phyloP scores from a whole-genome alignment of 2,113 vertebrate species.

The Nipponia nippon region DNA sequence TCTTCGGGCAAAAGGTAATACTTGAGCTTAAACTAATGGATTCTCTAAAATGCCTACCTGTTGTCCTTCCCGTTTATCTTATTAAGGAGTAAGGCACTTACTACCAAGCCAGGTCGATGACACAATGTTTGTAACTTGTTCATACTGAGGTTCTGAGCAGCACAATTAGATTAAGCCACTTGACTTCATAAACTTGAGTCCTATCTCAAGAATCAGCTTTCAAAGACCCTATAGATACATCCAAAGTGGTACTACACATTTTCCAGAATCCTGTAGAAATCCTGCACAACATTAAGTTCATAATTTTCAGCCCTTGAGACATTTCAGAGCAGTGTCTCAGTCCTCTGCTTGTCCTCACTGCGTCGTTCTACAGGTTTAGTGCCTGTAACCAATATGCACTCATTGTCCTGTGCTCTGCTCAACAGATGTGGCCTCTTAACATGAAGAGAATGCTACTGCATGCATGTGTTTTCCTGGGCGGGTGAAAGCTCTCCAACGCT shows the following conservation, averaged over 20 bases:
- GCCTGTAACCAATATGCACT: not conserved
- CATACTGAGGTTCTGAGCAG: not conserved
- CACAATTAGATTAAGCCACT: not conserved
- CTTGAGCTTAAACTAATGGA: not conserved
- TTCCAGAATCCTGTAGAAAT: not conserved
- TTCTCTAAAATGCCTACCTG: not conserved
- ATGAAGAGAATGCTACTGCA: not conserved
- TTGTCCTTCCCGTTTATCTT: not conserved
- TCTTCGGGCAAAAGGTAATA: not conserved
- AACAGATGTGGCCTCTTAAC: not conserved
- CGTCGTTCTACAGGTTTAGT: not conserved
- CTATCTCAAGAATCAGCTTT: not conserved
- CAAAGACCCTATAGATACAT: not conserved
- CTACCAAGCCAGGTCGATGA: not conserved
- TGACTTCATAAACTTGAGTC: not conserved
- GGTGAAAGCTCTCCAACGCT: not conserved
- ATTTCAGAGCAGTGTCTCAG: not conserved
- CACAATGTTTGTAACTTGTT: not conserved
- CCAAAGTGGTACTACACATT: not conserved
- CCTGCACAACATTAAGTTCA: too few species aligned
- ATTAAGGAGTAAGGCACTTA: not conserved
- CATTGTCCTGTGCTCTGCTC: accelerated
- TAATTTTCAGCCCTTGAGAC: not conserved
- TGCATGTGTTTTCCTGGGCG: accelerated
- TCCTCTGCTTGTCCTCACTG: not conserved